phyloP scores from a whole-genome alignment of 2,113 vertebrate species.

The Festucalex cinctus region DNA sequence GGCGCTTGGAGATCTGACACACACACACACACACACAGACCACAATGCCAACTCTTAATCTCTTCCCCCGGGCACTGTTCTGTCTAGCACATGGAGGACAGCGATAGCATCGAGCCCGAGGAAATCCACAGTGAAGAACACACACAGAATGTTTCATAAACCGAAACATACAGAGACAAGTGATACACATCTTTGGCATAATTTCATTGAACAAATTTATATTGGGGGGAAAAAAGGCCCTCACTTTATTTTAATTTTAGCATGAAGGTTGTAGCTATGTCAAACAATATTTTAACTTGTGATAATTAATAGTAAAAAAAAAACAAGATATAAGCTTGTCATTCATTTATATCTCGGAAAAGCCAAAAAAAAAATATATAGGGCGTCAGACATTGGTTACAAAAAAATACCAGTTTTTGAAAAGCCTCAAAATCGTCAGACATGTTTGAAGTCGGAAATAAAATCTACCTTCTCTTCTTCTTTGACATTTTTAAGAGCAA shows the following conservation, averaged over 20 bases:
- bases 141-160: background rate
- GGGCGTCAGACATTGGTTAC: no score
- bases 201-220: conserved; percentile 29
- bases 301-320: background rate
- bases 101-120: conserved; percentile 56
- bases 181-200: conserved; percentile 8
- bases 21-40: conserved; percentile 21
- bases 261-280: background rate
- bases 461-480: no score
- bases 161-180: conserved; percentile 15
- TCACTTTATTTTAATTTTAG: background rate
- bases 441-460: no score
- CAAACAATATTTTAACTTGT: background rate
- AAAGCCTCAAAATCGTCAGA: no score
- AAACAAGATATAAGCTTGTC: background rate
- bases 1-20: conserved; percentile 41
- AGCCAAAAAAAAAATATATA: no score
- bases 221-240: conserved; percentile 1
- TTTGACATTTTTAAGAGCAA: no score
- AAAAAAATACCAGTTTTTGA: no score
- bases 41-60: conserved; percentile 49
- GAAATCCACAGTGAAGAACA: conserved; percentile 30
- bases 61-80: conserved; percentile 33
- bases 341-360: no score
- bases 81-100: conserved; percentile 46